phyloP scores from a whole-genome alignment of 2,113 vertebrate species.

The Syngnathoides biaculeatus region DNA sequence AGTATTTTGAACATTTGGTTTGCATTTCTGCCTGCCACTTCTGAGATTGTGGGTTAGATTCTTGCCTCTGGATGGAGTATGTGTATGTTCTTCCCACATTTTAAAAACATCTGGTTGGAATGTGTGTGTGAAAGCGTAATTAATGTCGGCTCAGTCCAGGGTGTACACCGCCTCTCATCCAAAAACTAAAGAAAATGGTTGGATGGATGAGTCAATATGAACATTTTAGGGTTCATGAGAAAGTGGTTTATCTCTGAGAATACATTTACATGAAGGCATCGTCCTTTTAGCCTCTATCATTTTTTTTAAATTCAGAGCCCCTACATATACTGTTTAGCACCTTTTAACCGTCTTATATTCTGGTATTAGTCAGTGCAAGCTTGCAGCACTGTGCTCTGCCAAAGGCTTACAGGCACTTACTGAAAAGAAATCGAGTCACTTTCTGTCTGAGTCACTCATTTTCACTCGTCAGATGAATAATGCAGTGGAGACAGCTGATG shows the following conservation, averaged over 20 bases:
- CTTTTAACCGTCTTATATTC: background rate
- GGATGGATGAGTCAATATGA: background rate
- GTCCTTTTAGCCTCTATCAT: background rate
- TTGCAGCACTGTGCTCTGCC: constrained; percentile 8
- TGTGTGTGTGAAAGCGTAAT: background rate
- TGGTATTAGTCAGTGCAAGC: background rate
- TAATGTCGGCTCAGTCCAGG: too few species aligned
- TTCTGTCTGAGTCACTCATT: constrained; percentile 29
- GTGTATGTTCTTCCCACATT: background rate
- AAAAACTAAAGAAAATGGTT: background rate
- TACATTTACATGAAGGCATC: background rate
- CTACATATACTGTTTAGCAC: background rate
- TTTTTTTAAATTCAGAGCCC: background rate
- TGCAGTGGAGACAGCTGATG: constrained; percentile 55
- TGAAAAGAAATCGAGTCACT: constrained; percentile 20
- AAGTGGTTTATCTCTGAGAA: background rate
- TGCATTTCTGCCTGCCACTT: too few species aligned
- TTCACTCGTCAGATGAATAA: constrained; percentile 45
- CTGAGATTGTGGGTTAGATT: background rate
- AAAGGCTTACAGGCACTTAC: constrained; percentile 20
- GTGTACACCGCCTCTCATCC: too few species aligned
- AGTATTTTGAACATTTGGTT: too few species aligned
- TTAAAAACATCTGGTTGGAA: background rate
- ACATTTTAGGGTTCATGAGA: background rate
- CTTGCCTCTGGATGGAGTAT: background rate